Evolutionary conservation across 2,888 invertebrate genomes (phyloP).

Genomic region (Bombylius major): DNA sequence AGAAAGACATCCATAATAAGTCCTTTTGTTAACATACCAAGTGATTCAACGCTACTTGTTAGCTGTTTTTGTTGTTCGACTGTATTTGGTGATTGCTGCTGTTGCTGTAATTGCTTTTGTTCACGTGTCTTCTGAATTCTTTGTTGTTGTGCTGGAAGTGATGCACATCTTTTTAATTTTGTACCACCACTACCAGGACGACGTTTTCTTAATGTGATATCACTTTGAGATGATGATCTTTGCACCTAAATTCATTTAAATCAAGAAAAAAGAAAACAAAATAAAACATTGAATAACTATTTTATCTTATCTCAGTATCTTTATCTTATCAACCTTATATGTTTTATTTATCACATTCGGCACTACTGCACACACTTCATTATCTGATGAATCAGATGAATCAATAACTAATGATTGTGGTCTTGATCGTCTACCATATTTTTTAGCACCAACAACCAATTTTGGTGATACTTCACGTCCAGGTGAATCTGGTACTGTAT

Average conservation of each 20-base stretch:
- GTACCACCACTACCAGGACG: constrained; percentile 29
- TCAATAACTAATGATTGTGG: constrained; percentile 40
- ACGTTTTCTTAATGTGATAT: constrained; percentile 41
- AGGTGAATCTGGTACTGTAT: constrained; percentile 41
- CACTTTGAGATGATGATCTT: constrained; percentile 43
- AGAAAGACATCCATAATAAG: no score
- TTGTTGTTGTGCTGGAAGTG: constrained; percentile 38
- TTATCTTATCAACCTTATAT: no score
- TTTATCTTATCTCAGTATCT: background rate
- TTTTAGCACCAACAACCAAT: constrained; percentile 58
- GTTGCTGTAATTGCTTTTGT: constrained; percentile 14
- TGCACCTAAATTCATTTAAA: constrained; percentile 31
- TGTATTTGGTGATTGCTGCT: constrained; percentile 16
- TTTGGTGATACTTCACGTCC: constrained; percentile 62
- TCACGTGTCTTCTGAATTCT: constrained; percentile 12
- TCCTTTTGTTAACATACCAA: constrained; percentile 22
- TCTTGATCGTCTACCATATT: constrained; percentile 60
- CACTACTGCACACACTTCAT: constrained; percentile 12
- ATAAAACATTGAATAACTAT: constrained; percentile 2
- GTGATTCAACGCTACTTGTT: constrained; percentile 34
- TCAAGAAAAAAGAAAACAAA: constrained; percentile 4
- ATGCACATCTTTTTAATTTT: constrained; percentile 44
- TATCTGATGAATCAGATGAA: constrained; percentile 33
- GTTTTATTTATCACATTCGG: no score
- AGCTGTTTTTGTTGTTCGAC: constrained; percentile 22